Percentiles rank a stretch among this genome's conserved stretches.
Conservation (phyloP, 2,888 invertebrate species). For the Idaea aversata region DNA sequence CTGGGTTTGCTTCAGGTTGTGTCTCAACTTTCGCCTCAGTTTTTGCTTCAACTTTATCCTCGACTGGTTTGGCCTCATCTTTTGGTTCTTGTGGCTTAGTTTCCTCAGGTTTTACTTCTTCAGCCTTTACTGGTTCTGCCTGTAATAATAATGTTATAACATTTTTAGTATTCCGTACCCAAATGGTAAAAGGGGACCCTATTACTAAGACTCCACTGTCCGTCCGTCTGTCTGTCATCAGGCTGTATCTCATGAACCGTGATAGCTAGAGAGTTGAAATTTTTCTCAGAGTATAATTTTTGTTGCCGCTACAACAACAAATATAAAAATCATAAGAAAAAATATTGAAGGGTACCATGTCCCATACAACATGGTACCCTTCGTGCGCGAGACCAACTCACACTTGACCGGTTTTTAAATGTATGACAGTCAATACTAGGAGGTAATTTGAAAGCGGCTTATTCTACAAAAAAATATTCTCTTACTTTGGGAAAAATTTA, state of each 20-base stretch:
- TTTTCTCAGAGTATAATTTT: too few species aligned
- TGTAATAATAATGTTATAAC: neutral
- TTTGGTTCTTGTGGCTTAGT: slow-evolving; percentile 16
- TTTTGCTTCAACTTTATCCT: neutral
- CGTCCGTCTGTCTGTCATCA: too few species aligned
- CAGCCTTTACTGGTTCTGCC: slow-evolving; percentile 15
- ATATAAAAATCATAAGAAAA: too few species aligned
- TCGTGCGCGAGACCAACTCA: too few species aligned
- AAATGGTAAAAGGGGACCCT: neutral
- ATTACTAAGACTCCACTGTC: neutral
- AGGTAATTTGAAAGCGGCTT: neutral
- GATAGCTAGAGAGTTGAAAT: too few species aligned
- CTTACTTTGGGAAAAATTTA: neutral
- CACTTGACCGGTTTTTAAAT: too few species aligned
- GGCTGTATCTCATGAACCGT: too few species aligned
- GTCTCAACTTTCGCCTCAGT: neutral
- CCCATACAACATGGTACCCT: too few species aligned
- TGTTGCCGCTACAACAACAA: too few species aligned
- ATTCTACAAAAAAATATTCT: neutral
- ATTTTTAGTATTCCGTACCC: neutral
- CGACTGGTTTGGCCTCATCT: neutral
- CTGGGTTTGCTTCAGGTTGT: slow-evolving; percentile 17
- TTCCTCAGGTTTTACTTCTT: slow-evolving; percentile 16
- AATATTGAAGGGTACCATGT: too few species aligned
- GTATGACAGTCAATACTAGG: too few species aligned